Conservation (phyloP, 2,888 invertebrate genomes). For the Luperina testacea region DNA sequence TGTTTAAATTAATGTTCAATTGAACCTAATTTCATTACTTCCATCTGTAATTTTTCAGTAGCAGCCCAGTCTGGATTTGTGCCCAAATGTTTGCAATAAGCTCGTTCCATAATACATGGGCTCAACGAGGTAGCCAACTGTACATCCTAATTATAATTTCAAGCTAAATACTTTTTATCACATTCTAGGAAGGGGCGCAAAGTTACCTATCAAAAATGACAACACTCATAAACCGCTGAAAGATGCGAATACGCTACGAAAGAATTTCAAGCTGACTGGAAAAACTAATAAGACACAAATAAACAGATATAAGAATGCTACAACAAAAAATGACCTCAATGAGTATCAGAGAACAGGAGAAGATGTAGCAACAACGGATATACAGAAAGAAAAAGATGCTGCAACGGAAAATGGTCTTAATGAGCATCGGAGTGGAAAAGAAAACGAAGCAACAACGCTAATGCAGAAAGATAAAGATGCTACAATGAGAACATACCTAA, state of each 20-base stretch:
- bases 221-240: neutral
- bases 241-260: neutral
- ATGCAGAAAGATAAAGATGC: neutral
- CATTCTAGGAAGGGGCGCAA: neutral
- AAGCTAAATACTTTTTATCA: neutral
- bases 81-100: no score
- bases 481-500: neutral
- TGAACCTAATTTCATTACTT: no score
- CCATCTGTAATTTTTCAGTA: no score
- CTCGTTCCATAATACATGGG: no score
- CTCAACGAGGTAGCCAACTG: neutral
- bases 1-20: no score
- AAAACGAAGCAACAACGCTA: neutral
- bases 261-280: neutral
- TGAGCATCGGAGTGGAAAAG: neutral
- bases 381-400: neutral
- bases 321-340: neutral
- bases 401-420: neutral
- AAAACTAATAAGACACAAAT: neutral
- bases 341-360: neutral
- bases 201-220: neutral
- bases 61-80: no score
- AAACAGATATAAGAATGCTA: no score
- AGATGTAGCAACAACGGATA: neutral
- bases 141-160: neutral